A percentile compares a stretch with the other conserved stretches of the same genome.
These are phyloP conservation scores for Electrophaes corylata DNA, from an alignment of 2,888 invertebrate genomes.

Conservation along the genomic window DNA sequence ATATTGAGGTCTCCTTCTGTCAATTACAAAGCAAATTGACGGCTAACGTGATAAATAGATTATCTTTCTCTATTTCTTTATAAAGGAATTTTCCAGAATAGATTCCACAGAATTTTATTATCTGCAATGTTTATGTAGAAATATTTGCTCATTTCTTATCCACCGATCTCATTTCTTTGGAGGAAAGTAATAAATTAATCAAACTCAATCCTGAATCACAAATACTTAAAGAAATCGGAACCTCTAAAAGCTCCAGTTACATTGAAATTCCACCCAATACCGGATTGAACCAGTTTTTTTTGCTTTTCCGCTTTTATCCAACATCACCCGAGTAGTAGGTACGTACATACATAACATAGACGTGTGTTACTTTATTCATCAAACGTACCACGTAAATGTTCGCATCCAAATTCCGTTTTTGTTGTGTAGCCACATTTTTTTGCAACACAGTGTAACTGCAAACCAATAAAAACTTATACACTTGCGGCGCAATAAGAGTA, in stretches of 20 bases:
- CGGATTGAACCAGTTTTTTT: constrained; percentile 42
- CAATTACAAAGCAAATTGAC: neutral
- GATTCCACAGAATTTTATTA: neutral
- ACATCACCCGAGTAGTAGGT: constrained; percentile 36
- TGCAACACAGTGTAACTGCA: constrained; percentile 20
- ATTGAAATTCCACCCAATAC: constrained; percentile 41
- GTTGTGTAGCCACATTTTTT: constrained; percentile 29
- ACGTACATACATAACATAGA: constrained; percentile 29
- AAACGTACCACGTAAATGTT: constrained; percentile 40
- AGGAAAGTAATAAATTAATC: constrained; percentile 38
- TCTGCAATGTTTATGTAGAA: neutral
- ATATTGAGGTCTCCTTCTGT: neutral
- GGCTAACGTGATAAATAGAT: neutral
- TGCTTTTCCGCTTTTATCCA: constrained; percentile 35
- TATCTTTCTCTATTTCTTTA: neutral
- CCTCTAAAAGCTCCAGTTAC: constrained; percentile 39
- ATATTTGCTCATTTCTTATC: constrained; percentile 16
- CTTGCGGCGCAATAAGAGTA: constrained; percentile 19
- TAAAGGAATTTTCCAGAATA: neutral
- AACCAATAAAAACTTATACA: constrained; percentile 24
- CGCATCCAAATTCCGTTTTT: constrained; percentile 26
- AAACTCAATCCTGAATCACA: constrained; percentile 37
- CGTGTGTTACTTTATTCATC: constrained; percentile 43
- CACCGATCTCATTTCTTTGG: constrained; percentile 32
- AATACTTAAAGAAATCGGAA: constrained; percentile 37